phyloP scores from a whole-genome alignment of 1,140 invertebrate genomes.

The Thalassaphorura encarpata region DNA sequence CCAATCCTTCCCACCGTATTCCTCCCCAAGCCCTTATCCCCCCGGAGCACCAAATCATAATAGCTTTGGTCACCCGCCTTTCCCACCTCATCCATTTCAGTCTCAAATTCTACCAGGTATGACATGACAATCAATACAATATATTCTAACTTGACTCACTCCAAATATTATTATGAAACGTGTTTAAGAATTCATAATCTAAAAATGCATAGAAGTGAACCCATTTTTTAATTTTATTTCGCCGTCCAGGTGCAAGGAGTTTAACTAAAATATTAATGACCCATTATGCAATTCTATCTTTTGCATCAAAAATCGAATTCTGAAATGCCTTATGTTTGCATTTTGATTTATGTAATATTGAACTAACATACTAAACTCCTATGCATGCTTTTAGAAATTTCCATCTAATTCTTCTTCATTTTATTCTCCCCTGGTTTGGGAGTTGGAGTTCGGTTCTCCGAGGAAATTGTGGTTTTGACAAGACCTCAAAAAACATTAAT shows the following conservation, averaged over 20 bases:
- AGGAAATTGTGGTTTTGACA: too few relatives aligned
- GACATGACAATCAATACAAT: not conserved
- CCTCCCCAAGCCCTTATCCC: constrained; percentile 23
- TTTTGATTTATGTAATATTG: too few relatives aligned
- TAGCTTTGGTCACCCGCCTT: constrained; percentile 28
- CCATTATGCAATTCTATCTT: too few relatives aligned
- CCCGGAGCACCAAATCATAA: constrained; percentile 21
- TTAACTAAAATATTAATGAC: not conserved
- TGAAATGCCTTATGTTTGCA: too few relatives aligned
- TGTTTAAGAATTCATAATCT: not conserved
- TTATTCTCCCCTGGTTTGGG: too few relatives aligned
- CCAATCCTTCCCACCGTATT: constrained; percentile 27
- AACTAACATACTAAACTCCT: too few relatives aligned
- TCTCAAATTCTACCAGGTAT: constrained; percentile 25
- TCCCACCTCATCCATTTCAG: constrained; percentile 23
- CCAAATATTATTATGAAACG: not conserved
- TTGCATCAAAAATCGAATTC: too few relatives aligned
- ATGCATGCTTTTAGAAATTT: too few relatives aligned
- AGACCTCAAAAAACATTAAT: too few relatives aligned
- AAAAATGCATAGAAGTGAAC: too few relatives aligned
- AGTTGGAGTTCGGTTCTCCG: too few relatives aligned
- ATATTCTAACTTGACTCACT: not conserved
- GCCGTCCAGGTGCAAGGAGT: not conserved
- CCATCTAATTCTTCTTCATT: too few relatives aligned
- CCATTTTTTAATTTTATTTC: not conserved